These are phyloP conservation scores for Melipona beecheii DNA, from an alignment of 2,888 invertebrate genomes.

Conservation along the genomic window DNA sequence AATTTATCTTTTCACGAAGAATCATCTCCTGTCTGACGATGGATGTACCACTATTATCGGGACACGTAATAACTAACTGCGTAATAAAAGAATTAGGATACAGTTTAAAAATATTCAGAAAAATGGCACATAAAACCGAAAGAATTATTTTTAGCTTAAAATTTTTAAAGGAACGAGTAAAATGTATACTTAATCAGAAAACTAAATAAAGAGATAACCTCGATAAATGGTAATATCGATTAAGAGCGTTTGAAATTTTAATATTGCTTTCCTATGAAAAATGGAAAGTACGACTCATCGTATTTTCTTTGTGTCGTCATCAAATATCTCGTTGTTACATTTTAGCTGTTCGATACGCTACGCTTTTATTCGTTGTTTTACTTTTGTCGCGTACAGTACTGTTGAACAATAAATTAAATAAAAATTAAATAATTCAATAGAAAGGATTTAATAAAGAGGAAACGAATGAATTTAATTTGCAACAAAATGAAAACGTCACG, in stretches of 20 bases:
- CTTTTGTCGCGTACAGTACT: neutral
- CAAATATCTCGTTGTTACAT: neutral
- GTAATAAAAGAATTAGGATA: no score
- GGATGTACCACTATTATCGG: no score
- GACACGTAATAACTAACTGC: no score
- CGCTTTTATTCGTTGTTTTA: no score
- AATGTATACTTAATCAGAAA: neutral
- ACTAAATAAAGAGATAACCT: neutral
- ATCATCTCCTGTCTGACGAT: no score
- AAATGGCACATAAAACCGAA: neutral
- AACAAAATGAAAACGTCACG: neutral
- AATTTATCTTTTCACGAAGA: no score
- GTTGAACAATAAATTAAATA: neutral
- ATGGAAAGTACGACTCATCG: neutral
- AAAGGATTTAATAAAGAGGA: neutral
- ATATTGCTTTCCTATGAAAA: neutral
- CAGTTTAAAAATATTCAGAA: no score
- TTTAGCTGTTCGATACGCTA: neutral
- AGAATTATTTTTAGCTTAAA: neutral
- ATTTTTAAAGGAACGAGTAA: no score
- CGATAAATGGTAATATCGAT: neutral
- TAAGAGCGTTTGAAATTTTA: neutral
- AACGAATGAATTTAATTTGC: neutral
- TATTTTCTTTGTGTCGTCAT: neutral
- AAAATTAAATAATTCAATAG: neutral